Percentiles rank a stretch among this genome's conserved stretches.
Evolutionary conservation across 2,888 invertebrate species (phyloP).

Genomic region (Dysmachus trigonus): DNA sequence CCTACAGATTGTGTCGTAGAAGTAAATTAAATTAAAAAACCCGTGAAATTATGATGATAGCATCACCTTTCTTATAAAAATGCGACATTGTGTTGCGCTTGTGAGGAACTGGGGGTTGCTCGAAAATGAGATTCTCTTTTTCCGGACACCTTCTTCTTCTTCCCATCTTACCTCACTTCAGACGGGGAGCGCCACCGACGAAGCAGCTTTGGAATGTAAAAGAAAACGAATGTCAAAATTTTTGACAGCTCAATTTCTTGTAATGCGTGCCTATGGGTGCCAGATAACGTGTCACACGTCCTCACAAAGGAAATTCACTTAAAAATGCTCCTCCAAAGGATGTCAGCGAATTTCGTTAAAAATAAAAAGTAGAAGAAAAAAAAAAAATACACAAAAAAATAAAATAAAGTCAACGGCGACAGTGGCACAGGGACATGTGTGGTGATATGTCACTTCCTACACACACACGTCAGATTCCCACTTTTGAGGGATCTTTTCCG

Average conservation of each 20-base stretch:
- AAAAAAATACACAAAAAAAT: not conserved
- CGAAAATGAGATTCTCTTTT: not conserved
- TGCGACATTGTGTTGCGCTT: not conserved
- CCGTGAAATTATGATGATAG: not conserved
- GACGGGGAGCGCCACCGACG: not conserved
- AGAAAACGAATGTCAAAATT: constrained; percentile 59
- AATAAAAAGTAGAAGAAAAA: not conserved
- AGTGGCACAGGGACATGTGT: not conserved
- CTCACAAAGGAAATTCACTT: constrained; percentile 33
- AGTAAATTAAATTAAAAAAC: not conserved
- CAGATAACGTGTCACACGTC: constrained; percentile 32
- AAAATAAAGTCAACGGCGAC: not conserved
- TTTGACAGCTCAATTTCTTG: constrained; percentile 63
- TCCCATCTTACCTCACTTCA: not conserved
- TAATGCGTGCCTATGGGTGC: not conserved
- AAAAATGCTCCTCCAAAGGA: constrained; percentile 23
- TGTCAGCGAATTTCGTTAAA: constrained; percentile 15
- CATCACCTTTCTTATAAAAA: not conserved
- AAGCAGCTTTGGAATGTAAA: not conserved
- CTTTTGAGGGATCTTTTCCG: constrained; percentile 11
- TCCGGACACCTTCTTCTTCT: not conserved
- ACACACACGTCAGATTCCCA: constrained; percentile 4
- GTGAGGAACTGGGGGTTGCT: not conserved
- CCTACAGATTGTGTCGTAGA: no score
- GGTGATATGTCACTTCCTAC: not conserved